Percentiles rank a stretch among this genome's conserved stretches.
phyloP scores from a whole-genome alignment of 2,113 vertebrate species.

The Indicator maculatus region DNA sequence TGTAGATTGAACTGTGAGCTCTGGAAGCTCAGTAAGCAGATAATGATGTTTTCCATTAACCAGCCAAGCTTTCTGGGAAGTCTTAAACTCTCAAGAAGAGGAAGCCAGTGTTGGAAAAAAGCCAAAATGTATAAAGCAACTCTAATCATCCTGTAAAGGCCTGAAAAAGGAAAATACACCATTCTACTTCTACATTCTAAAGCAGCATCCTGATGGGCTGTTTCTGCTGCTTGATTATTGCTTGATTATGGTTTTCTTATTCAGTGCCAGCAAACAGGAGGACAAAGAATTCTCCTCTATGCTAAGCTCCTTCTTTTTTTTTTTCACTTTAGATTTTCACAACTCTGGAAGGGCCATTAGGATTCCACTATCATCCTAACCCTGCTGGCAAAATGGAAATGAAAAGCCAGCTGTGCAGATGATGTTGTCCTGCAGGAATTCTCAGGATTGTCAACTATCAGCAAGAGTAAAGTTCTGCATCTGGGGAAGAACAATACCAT shows the following conservation, averaged over 20 bases:
- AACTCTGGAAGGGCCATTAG: not conserved
- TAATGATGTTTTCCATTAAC: not conserved
- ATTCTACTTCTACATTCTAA: not conserved
- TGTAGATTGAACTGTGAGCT: not conserved
- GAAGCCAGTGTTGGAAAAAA: not conserved
- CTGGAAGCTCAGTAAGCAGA: not conserved
- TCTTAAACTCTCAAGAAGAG: not conserved
- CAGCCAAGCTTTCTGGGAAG: not conserved
- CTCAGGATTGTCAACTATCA: not conserved
- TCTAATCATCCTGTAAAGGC: not conserved
- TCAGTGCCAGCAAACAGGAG: not conserved
- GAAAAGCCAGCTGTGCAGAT: not conserved
- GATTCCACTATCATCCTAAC: not conserved
- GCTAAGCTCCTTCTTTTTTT: not conserved
- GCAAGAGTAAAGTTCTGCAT: not conserved
- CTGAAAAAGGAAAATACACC: not conserved
- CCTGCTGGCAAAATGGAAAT: not conserved
- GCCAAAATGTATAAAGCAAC: not conserved
- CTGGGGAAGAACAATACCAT: not conserved
- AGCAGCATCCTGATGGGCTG: not conserved
- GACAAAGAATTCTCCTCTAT: not conserved
- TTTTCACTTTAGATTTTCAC: not conserved
- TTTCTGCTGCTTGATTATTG: not conserved
- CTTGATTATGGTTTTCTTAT: slow-evolving; percentile 25
- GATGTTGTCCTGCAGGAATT: not conserved